Percentiles rank a stretch among this genome's conserved stretches.
phyloP scores from a whole-genome alignment of 2,797 vertebrate species.

The Myoxocephalus aenaeus region DNA sequence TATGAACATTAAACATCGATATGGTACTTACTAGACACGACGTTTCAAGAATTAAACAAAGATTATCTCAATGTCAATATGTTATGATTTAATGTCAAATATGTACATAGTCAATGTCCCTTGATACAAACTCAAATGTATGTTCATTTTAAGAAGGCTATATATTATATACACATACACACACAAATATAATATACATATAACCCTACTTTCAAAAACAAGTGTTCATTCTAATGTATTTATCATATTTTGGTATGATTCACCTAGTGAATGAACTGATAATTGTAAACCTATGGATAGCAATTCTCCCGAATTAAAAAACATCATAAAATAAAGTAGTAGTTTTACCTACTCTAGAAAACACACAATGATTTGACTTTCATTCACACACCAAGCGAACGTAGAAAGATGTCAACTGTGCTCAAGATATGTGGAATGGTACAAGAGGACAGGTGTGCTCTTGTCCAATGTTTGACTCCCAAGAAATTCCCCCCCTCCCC shows the following conservation, averaged over 20 bases:
- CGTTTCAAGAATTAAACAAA: too few species aligned
- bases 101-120: neutral
- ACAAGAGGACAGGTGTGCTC: constrained; percentile 12
- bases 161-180: too few species aligned
- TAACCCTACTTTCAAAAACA: neutral
- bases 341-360: neutral
- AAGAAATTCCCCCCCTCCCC: constrained; percentile 26
- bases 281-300: neutral
- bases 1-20: too few species aligned
- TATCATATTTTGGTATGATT: neutral
- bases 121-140: neutral
- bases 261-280: neutral
- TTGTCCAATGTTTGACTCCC: constrained; percentile 20
- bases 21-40: too few species aligned
- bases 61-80: too few species aligned
- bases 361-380: constrained; percentile 10
- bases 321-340: neutral
- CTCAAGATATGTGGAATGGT: constrained; percentile 4
- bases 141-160: neutral
- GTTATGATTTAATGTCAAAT: neutral
- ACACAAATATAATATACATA: too few species aligned
- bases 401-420: neutral
- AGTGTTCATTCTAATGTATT: neutral
- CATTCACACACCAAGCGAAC: neutral
- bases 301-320: neutral